Conservation (phyloP, 2,113 vertebrate genomes). For the Indri indri region DNA sequence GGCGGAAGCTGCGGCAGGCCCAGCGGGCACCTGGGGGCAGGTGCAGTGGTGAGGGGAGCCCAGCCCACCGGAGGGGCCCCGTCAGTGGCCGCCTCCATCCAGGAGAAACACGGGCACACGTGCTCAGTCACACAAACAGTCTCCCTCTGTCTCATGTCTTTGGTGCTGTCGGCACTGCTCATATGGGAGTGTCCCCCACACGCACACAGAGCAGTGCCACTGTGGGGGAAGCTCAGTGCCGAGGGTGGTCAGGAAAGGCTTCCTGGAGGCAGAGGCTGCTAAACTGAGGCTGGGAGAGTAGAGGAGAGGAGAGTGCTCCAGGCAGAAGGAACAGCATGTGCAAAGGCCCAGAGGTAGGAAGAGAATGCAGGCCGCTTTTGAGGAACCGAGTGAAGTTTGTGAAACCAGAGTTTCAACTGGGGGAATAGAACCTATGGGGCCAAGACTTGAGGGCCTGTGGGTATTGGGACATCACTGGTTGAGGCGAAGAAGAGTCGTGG, state of each 20-base stretch:
- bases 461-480: too few species aligned
- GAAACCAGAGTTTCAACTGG: neutral
- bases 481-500: neutral
- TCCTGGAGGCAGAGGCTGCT: constrained; percentile 7
- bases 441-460: neutral
- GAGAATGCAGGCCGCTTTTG: neutral
- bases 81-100: too few species aligned
- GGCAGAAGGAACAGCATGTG: neutral
- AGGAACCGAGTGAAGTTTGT: neutral
- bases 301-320: neutral
- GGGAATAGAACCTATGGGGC: neutral
- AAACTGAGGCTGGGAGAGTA: neutral
- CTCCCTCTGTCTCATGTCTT: neutral
- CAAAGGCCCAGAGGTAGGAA: neutral
- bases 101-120: neutral
- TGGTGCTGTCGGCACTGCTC: neutral
- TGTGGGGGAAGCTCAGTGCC: neutral
- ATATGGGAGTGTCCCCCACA: too few species aligned
- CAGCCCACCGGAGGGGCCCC: neutral
- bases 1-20: constrained; percentile 82
- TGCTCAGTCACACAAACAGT: neutral
- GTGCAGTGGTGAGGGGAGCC: neutral
- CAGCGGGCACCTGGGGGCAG: constrained; percentile 61
- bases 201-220: neutral
- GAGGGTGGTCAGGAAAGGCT: neutral